phyloP scores from a whole-genome alignment of 2,888 invertebrate genomes.

The Tanypteryx hageni region DNA sequence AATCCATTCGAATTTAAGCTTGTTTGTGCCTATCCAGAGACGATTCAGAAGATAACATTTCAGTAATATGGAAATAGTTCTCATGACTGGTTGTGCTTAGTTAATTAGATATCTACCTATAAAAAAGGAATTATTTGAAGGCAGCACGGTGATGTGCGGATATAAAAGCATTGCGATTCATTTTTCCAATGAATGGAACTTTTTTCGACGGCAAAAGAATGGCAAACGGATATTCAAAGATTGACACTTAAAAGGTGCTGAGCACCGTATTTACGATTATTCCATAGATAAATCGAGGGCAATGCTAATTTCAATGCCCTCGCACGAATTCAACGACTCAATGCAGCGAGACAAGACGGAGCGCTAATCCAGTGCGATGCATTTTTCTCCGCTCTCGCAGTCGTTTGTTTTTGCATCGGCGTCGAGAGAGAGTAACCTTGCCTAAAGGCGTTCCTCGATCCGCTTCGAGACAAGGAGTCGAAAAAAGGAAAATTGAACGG shows the following conservation, averaged over 20 bases:
- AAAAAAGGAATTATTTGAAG: no score
- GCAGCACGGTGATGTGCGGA: no score
- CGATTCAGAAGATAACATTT: no score
- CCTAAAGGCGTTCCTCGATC: neutral
- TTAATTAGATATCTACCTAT: no score
- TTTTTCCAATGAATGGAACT: neutral
- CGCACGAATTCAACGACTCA: slow-evolving; percentile 40
- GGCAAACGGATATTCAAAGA: neutral
- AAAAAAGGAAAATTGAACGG: slow-evolving; percentile 22
- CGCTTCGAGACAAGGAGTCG: slow-evolving; percentile 32
- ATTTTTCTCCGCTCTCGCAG: slow-evolving; percentile 38
- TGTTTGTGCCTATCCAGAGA: no score
- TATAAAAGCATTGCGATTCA: neutral
- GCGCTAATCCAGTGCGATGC: neutral
- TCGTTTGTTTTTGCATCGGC: slow-evolving; percentile 42
- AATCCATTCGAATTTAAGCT: no score
- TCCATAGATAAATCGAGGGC: slow-evolving; percentile 53
- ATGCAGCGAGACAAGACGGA: slow-evolving; percentile 12
- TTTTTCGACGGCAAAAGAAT: neutral
- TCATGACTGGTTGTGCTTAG: no score
- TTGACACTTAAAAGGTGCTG: neutral
- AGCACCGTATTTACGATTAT: neutral
- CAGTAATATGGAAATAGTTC: no score
- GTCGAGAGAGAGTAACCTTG: slow-evolving; percentile 49
- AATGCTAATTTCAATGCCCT: slow-evolving; percentile 43